Evolutionary conservation across 1,140 invertebrate genomes (phyloP), one percentile per base, ranked within the genome.

Genomic region (Muscidifurax raptorellus): DNA sequence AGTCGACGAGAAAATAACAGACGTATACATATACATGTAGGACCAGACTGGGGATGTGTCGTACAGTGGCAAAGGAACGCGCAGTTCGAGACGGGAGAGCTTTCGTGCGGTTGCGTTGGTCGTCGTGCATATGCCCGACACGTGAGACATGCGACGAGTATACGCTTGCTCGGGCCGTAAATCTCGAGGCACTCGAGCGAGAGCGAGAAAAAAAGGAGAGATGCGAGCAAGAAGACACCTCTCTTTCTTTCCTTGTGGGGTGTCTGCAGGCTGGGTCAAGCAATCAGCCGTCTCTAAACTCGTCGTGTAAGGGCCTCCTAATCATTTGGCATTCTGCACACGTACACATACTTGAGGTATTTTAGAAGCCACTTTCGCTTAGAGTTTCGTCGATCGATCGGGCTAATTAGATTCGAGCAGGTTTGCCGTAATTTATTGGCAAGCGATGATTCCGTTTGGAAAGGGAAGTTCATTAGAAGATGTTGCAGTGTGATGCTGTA

Each of bases 121-220:
- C 59, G 3, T 22, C 36, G 13, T 36, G 69, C 83, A 84, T 47
- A 52, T 80, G 78, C 72, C 30, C 3, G 75, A 76, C 83, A 84
- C 59, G 30, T 84, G 83, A 80, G 27, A 78, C 67, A 81, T 81
- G 52, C 52, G 5, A 59, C 52, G 30, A 9, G 52, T 18, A 18
- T 13, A 32, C 40, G 64, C 71, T 47, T 66, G 74, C n/a, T n/a
- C 22, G 2, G 47, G 10, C 30, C 66, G 75, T 83, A 83, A 83
- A 83, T 83, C 27, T 78, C 25, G 40, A 25, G 44, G 27, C 64
- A 18, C 75, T 78, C 66, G 40, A 83, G 66, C 32, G 22, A 22
- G 22, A 22, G 40, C 44, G n/a, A 47, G 40, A 18, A 59, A 59
- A 15, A 36, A 28, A 66, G 22, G 10, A 22, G 18, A 52, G 64